These are phyloP conservation scores for Micropoecilia bifurca DNA, from an alignment of 2,797 vertebrate species.

Conservation along the genomic window DNA sequence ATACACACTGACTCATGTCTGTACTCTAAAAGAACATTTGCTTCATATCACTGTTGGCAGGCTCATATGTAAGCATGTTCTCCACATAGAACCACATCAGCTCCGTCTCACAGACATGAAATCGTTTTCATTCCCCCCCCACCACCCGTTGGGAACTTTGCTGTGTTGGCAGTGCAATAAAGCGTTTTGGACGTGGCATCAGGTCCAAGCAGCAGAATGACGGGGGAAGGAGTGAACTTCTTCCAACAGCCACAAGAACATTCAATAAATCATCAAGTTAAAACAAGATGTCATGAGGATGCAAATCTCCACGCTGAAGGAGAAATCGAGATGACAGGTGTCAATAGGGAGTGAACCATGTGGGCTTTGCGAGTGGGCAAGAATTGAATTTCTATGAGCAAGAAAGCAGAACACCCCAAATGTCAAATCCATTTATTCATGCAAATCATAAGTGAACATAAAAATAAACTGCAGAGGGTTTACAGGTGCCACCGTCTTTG, in stretches of 20 bases:
- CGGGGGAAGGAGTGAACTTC: slow-evolving; percentile 27
- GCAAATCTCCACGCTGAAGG: slow-evolving; percentile 29
- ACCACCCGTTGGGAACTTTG: slow-evolving; percentile 17
- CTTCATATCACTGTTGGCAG: background rate
- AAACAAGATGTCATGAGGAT: slow-evolving; percentile 38
- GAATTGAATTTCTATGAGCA: slow-evolving; percentile 16
- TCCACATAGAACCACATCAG: background rate
- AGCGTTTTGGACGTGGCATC: slow-evolving; percentile 13
- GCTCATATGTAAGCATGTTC: background rate
- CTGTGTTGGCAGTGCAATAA: slow-evolving; percentile 14
- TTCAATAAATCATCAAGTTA: slow-evolving; percentile 21
- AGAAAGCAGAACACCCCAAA: slow-evolving; percentile 39
- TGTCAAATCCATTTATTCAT: slow-evolving; percentile 81
- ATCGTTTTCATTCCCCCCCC: background rate
- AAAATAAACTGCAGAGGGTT: slow-evolving; percentile 47
- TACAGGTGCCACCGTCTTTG: slow-evolving; percentile 32
- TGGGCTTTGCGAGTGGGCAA: slow-evolving; percentile 7
- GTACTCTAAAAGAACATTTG: slow-evolving; percentile 3
- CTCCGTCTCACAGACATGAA: slow-evolving; percentile 1
- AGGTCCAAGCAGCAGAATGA: slow-evolving; percentile 15
- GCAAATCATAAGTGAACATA: slow-evolving; percentile 73
- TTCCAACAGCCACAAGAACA: slow-evolving; percentile 29
- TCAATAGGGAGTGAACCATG: slow-evolving; percentile 30
- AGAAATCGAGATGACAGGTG: slow-evolving; percentile 33
- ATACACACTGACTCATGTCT: background rate